Evolutionary conservation across 2,888 invertebrate genomes (phyloP).

Genomic region (Leucozona laternaria): DNA sequence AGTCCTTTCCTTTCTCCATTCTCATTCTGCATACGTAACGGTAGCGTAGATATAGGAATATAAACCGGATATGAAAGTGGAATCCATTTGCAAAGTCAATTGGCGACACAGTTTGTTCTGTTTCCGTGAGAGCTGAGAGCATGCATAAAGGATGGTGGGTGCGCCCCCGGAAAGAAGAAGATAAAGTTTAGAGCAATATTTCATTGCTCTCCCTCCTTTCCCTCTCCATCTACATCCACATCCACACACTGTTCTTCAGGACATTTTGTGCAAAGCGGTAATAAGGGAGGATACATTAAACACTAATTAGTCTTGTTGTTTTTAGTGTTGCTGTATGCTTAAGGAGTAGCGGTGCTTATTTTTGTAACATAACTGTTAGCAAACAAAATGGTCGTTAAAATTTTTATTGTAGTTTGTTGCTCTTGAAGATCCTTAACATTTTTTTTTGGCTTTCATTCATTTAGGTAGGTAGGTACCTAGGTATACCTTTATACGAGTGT

Average conservation of each 20-base stretch:
- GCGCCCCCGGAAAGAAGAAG: conserved; percentile 13
- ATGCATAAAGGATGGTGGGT: conserved; percentile 42
- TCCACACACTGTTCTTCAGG: conserved; percentile 9
- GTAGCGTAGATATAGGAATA: not conserved
- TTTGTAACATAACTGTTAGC: conserved; percentile 11
- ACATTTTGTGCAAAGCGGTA: conserved; percentile 39
- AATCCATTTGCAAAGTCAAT: conserved; percentile 69
- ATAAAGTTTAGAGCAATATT: conserved; percentile 45
- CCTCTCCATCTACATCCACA: not conserved
- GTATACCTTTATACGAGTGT: not conserved
- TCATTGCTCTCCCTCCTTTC: conserved; percentile 24
- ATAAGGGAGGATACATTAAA: conserved; percentile 57
- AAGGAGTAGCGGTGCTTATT: conserved; percentile 18
- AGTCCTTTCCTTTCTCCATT: conserved; percentile 15
- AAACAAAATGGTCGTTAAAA: conserved; percentile 57
- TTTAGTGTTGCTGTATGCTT: conserved; percentile 1
- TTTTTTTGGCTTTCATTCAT: not conserved
- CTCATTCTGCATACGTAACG: not conserved
- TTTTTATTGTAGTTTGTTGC: conserved; percentile 27
- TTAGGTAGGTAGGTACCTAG: not conserved
- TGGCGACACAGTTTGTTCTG: conserved; percentile 49
- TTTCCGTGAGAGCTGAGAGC: conserved; percentile 1
- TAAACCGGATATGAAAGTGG: conserved; percentile 59
- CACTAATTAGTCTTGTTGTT: conserved; percentile 66
- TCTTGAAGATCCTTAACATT: conserved; percentile 3